These are phyloP conservation scores for Danio kyathit DNA, from an alignment of 2,797 vertebrate genomes.

Conservation along the genomic window DNA sequence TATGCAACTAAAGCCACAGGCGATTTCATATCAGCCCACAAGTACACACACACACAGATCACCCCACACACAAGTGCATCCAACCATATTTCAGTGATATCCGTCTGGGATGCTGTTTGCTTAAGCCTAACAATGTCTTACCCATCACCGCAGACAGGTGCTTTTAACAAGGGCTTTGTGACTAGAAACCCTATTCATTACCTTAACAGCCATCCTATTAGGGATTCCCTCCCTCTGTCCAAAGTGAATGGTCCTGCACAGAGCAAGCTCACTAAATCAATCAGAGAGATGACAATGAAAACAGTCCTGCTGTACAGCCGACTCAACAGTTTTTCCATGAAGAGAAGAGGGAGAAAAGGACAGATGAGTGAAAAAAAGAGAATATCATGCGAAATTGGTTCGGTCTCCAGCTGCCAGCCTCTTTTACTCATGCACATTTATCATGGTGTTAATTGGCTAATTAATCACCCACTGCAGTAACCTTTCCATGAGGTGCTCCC, in stretches of 20 bases:
- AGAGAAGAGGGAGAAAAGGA: slow-evolving; percentile 20
- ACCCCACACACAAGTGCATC: slow-evolving; percentile 23
- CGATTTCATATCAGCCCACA: background rate
- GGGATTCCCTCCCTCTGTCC: slow-evolving; percentile 23
- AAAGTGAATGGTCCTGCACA: slow-evolving; percentile 25
- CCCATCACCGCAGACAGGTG: slow-evolving; percentile 56
- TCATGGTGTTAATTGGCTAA: slow-evolving; percentile 68
- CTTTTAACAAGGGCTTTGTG: slow-evolving; percentile 47
- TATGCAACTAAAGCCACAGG: background rate
- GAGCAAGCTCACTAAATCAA: slow-evolving; percentile 57
- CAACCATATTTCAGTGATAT: slow-evolving; percentile 22
- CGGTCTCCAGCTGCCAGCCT: slow-evolving; percentile 57
- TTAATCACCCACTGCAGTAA: slow-evolving; percentile 64
- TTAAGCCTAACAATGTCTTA: slow-evolving; percentile 39
- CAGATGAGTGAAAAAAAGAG: slow-evolving; percentile 25
- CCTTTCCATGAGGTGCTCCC: slow-evolving; percentile 47
- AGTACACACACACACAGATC: background rate
- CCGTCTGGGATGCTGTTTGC: slow-evolving; percentile 41
- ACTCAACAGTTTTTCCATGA: slow-evolving; percentile 60
- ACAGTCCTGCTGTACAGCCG: slow-evolving; percentile 43
- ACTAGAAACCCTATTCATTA: slow-evolving; percentile 56
- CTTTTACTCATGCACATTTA: slow-evolving; percentile 59
- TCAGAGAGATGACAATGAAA: slow-evolving; percentile 55
- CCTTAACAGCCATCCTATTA: slow-evolving; percentile 59
- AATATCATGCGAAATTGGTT: slow-evolving; percentile 51